phyloP scores from a whole-genome alignment of 2,888 invertebrate genomes.

The Nomada hirtipes region DNA sequence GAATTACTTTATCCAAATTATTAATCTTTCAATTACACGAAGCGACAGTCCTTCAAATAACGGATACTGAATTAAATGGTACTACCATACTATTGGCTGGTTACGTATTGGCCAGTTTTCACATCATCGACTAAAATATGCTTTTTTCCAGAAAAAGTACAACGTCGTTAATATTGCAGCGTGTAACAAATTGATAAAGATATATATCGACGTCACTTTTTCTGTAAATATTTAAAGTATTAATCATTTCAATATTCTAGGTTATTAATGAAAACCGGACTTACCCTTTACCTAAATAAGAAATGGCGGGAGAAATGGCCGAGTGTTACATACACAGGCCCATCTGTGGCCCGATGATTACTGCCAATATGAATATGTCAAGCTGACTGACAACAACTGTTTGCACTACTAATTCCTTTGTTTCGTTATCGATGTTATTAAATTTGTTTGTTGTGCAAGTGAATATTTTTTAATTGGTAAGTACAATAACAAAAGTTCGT shows the following conservation, averaged over 20 bases:
- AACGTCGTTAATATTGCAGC: not conserved
- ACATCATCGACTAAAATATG: not conserved
- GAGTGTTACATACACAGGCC: too few relatives aligned
- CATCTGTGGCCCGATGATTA: not conserved
- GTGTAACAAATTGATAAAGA: not conserved
- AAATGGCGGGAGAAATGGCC: conserved; percentile 49
- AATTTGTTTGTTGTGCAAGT: not conserved
- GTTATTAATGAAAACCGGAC: conserved; percentile 16
- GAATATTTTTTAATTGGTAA: not conserved
- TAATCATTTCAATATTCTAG: not conserved
- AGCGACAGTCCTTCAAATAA: not conserved
- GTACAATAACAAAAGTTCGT: not conserved
- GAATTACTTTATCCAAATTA: too few relatives aligned
- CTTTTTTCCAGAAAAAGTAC: not conserved
- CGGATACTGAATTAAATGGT: not conserved
- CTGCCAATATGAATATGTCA: not conserved
- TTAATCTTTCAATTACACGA: not conserved
- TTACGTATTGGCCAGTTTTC: not conserved
- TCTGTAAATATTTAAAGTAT: not conserved
- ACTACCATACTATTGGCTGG: conserved; percentile 1
- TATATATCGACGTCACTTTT: not conserved
- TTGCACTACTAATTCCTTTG: not conserved
- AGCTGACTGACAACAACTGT: not conserved
- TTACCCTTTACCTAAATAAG: not conserved
- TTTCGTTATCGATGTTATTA: not conserved